phyloP scores from a whole-genome alignment of 2,113 vertebrate species.

The Syngnathus typhle region DNA sequence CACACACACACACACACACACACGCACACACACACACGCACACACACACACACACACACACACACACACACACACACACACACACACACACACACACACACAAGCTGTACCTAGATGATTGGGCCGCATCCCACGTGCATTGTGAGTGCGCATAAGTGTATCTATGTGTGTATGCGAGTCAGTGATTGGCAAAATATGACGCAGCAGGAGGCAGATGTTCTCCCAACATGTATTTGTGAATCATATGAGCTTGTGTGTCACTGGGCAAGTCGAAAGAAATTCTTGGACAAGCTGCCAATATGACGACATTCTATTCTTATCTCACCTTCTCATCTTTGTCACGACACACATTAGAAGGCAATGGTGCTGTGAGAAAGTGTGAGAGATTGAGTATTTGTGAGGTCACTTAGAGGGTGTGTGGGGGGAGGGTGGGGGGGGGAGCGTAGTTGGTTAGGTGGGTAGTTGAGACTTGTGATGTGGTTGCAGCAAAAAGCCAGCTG shows the following conservation, averaged over 20 bases:
- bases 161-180: too few relatives aligned
- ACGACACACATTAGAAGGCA: conserved; percentile 35
- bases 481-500: conserved; percentile 57
- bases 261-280: background rate
- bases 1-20: background rate
- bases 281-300: background rate
- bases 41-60: background rate
- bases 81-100: background rate
- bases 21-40: background rate
- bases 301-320: background rate
- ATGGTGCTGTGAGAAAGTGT: conserved; percentile 56
- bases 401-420: too few relatives aligned
- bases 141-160: background rate
- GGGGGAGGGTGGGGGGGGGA: conserved; percentile 1
- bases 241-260: background rate
- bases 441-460: background rate
- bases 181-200: conserved; percentile 28
- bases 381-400: conserved; percentile 19
- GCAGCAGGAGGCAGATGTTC: conserved; percentile 38
- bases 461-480: conserved; percentile 27
- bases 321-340: conserved; percentile 15
- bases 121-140: background rate
- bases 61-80: background rate
- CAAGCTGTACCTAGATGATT: background rate
- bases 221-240: background rate